phyloP scores from a whole-genome alignment of 1,140 invertebrate species.

The Drosophila repleta region DNA sequence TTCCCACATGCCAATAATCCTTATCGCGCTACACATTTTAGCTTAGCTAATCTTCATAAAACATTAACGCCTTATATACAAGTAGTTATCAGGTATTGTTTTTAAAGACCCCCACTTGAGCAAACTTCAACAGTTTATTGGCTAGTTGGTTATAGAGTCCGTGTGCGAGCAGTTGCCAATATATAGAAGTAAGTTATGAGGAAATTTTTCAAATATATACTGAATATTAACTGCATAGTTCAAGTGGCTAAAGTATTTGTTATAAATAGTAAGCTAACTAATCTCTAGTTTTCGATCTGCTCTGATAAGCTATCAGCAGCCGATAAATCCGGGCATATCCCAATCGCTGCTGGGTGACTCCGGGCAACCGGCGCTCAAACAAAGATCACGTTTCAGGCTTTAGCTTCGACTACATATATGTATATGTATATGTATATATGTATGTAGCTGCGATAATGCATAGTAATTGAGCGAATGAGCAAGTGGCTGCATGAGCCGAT shows the following conservation, averaged over 20 bases:
- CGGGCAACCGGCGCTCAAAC: conserved; percentile 5
- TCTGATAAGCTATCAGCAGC: conserved; percentile 2
- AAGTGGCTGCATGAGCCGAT: conserved; percentile 21
- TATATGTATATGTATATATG: no score
- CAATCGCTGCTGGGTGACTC: background rate
- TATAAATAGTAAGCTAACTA: background rate
- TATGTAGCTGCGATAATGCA: conserved; percentile 26
- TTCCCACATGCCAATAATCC: conserved; percentile 52
- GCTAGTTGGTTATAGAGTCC: conserved; percentile 45
- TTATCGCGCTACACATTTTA: conserved; percentile 56
- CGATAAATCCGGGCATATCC: background rate
- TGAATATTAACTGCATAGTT: background rate
- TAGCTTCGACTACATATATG: no score
- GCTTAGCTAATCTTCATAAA: conserved; percentile 57
- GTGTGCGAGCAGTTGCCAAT: conserved; percentile 23
- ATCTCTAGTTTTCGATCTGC: background rate
- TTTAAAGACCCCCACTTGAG: conserved; percentile 61
- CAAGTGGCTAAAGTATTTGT: background rate
- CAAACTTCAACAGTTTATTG: conserved; percentile 15
- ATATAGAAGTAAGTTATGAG: conserved; percentile 5
- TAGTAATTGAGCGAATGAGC: conserved; percentile 20
- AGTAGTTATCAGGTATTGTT: conserved; percentile 50
- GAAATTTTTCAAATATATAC: no score
- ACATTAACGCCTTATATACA: conserved; percentile 14
- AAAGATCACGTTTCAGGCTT: conserved; percentile 8